Percentiles rank a stretch among this genome's conserved stretches.
Conservation (phyloP, 2,113 vertebrate genomes). For the Hydropotes inermis region DNA sequence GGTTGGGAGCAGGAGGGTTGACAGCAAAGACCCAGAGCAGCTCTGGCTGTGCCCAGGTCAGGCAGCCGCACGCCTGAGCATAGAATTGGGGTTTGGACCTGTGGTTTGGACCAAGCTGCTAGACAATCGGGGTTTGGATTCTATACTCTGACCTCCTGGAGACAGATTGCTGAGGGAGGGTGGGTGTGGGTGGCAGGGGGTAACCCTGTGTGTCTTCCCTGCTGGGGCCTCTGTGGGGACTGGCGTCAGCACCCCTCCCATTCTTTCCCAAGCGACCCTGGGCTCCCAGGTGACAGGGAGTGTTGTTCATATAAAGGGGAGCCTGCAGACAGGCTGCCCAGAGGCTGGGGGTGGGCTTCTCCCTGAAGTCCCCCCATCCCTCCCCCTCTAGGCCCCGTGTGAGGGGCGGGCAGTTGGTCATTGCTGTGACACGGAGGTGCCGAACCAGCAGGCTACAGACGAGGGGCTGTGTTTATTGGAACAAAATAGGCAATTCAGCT, state of each 20-base stretch:
- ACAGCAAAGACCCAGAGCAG: background rate
- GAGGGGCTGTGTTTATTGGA: conserved; percentile 77
- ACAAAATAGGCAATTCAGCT: conserved; percentile 40
- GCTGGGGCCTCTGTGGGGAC: background rate
- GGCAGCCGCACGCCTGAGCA: background rate
- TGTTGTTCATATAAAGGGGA: background rate
- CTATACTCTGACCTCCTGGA: background rate
- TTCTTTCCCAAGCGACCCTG: rapidly evolving
- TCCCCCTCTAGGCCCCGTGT: background rate
- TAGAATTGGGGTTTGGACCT: background rate
- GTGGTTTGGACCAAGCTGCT: background rate
- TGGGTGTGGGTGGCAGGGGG: background rate
- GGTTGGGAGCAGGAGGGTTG: background rate
- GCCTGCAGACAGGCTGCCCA: background rate
- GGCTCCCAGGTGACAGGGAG: no score
- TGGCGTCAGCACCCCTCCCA: background rate
- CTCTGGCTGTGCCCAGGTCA: background rate
- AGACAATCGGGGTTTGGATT: no score
- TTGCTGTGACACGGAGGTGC: background rate
- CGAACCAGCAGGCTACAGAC: background rate
- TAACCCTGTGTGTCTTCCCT: background rate
- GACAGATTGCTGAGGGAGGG: background rate
- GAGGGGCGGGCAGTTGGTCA: rapidly evolving
- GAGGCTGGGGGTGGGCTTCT: no score
- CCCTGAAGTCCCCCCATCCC: background rate